phyloP scores from a whole-genome alignment of 2,888 invertebrate genomes.

The Andrena minutula region DNA sequence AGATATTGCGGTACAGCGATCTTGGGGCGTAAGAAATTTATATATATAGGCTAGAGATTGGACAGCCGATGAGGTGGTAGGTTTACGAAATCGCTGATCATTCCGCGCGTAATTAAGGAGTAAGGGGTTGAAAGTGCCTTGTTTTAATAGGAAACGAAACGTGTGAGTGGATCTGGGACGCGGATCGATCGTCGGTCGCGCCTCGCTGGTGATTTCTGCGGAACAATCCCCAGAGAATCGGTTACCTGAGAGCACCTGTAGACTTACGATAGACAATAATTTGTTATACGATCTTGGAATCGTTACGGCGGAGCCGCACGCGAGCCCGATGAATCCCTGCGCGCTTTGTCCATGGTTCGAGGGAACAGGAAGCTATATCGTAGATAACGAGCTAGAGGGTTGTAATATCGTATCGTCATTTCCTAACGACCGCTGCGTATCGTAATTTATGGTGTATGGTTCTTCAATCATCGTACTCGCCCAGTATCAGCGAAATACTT shows the following conservation, averaged over 20 bases:
- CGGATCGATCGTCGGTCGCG: slow-evolving; percentile 28
- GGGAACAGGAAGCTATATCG: background rate
- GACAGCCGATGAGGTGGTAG: background rate
- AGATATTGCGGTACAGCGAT: slow-evolving; percentile 24
- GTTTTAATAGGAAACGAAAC: slow-evolving; percentile 21
- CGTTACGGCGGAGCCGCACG: background rate
- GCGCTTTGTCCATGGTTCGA: background rate
- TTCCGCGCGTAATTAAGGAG: slow-evolving; percentile 22
- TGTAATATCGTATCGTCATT: background rate
- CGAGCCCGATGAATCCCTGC: background rate
- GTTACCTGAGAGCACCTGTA: slow-evolving; percentile 68
- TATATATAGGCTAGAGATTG: background rate
- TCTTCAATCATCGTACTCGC: slow-evolving; percentile 20
- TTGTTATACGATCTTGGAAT: slow-evolving; percentile 40
- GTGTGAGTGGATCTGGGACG: slow-evolving; percentile 22
- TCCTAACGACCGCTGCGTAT: slow-evolving; percentile 14
- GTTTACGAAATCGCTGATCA: slow-evolving; percentile 28
- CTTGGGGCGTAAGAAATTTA: background rate
- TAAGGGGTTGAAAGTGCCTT: slow-evolving; percentile 56
- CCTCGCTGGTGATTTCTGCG: slow-evolving; percentile 51
- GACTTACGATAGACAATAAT: slow-evolving; percentile 69
- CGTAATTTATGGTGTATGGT: slow-evolving; percentile 15
- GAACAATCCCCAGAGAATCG: slow-evolving; percentile 58
- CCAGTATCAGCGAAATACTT: slow-evolving; percentile 23
- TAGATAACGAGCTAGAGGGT: background rate